These are phyloP conservation scores for Prolemur simus DNA, from an alignment of 2,113 vertebrate genomes.

Conservation along the genomic window DNA sequence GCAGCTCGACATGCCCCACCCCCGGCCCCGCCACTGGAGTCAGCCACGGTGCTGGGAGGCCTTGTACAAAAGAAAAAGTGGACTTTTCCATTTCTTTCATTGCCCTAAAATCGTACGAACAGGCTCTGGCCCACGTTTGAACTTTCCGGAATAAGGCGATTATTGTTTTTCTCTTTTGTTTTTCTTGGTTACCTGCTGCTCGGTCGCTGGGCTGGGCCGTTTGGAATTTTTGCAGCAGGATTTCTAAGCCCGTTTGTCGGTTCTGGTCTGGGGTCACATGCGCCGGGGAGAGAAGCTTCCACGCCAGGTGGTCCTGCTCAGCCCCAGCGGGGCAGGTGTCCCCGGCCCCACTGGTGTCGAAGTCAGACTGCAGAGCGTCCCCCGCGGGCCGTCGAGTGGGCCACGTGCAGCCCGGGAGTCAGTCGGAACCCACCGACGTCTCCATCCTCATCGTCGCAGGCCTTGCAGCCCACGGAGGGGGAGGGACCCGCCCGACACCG, in stretches of 20 bases:
- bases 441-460: not conserved
- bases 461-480: not conserved
- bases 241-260: not conserved
- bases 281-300: not conserved
- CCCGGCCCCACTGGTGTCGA: too few relatives aligned
- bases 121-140: constrained; percentile 16
- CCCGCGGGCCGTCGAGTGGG: not conserved
- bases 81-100: constrained; percentile 6
- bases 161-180: constrained; percentile 30
- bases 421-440: fast-evolving
- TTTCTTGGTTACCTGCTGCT: constrained; percentile 53
- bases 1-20: not conserved
- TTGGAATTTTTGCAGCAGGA: not conserved
- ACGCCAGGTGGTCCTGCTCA: not conserved
- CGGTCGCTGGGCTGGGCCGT: not conserved
- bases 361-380: fast-evolving
- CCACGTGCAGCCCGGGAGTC: too few relatives aligned
- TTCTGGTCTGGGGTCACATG: not conserved
- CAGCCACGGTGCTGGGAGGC: not conserved
- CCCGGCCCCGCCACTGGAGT: not conserved
- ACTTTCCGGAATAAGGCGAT: constrained; percentile 42
- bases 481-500: not conserved
- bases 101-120: not conserved
- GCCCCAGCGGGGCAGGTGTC: not conserved
- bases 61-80: not conserved